A percentile compares a stretch with the other conserved stretches of the same genome.
Evolutionary conservation across 1,140 invertebrate species (phyloP).

Genomic region (Phthorimaea operculella): DNA sequence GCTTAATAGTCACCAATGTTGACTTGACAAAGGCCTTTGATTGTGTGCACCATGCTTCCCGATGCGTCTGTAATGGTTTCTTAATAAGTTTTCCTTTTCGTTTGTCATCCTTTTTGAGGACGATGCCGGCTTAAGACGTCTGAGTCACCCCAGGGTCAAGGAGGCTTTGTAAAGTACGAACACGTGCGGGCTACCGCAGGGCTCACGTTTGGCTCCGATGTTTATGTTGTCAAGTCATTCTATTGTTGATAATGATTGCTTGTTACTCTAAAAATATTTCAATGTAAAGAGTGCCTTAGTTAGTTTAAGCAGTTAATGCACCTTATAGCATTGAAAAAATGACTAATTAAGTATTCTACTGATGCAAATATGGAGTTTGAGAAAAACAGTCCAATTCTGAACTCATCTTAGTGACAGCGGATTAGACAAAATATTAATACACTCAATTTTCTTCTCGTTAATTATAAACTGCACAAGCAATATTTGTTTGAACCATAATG

Average conservation of each 20-base stretch:
- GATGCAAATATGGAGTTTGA: no score
- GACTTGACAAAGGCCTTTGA: slow-evolving; percentile 17
- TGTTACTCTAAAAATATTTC: no score
- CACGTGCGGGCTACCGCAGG: slow-evolving; percentile 17
- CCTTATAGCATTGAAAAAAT: no score
- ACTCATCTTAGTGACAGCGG: no score
- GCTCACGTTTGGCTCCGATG: slow-evolving; percentile 14
- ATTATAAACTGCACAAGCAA: no score
- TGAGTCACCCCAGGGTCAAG: slow-evolving; percentile 26
- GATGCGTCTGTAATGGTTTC: slow-evolving; percentile 1
- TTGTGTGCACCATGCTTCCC: slow-evolving; percentile 15
- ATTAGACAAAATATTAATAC: no score
- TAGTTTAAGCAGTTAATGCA: no score
- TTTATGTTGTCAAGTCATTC: slow-evolving; percentile 8
- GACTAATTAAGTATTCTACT: no score
- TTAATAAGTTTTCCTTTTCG: slow-evolving; percentile 17
- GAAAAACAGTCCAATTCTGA: no score
- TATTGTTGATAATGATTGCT: not conserved
- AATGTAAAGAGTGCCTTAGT: no score
- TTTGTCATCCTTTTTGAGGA: slow-evolving; percentile 3
- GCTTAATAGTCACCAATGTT: slow-evolving; percentile 1
- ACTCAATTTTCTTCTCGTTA: no score
- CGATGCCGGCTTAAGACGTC: slow-evolving; percentile 11
- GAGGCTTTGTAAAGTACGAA: slow-evolving; percentile 9
- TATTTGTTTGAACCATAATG: no score